phyloP scores from a whole-genome alignment of 2,797 vertebrate genomes.

The Xiphorhynchus erythropygius region DNA sequence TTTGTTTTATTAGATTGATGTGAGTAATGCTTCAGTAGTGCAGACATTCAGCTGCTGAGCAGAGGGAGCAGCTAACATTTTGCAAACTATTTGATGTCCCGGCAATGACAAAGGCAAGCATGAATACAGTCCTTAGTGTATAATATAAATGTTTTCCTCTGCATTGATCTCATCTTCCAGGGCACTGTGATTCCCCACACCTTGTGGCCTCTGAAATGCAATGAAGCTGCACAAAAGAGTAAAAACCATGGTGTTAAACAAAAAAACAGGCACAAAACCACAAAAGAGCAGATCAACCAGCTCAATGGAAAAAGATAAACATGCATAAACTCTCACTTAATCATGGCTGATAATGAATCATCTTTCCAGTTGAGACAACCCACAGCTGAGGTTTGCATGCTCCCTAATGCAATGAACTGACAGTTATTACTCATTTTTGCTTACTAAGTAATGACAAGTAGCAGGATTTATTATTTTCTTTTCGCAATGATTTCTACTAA shows the following conservation, averaged over 20 bases:
- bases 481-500: neutral
- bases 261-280: neutral
- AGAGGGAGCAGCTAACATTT: neutral
- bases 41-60: neutral
- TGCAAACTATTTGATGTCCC: neutral
- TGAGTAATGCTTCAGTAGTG: neutral
- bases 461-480: neutral
- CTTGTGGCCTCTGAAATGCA: constrained; percentile 6
- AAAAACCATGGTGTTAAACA: neutral
- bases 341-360: neutral
- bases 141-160: constrained; percentile 61
- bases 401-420: neutral
- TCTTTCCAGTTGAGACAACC: neutral
- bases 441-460: neutral
- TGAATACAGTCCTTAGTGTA: constrained; percentile 12
- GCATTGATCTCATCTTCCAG: constrained; percentile 28
- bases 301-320: neutral
- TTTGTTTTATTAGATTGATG: constrained; percentile 19
- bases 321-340: neutral
- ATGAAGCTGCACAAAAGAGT: constrained; percentile 29
- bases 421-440: neutral
- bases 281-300: neutral
- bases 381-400: neutral
- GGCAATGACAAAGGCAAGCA: neutral
- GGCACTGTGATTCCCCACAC: neutral